Conservation (phyloP, 2,113 vertebrate species). For the Thryonomys swinderianus region DNA sequence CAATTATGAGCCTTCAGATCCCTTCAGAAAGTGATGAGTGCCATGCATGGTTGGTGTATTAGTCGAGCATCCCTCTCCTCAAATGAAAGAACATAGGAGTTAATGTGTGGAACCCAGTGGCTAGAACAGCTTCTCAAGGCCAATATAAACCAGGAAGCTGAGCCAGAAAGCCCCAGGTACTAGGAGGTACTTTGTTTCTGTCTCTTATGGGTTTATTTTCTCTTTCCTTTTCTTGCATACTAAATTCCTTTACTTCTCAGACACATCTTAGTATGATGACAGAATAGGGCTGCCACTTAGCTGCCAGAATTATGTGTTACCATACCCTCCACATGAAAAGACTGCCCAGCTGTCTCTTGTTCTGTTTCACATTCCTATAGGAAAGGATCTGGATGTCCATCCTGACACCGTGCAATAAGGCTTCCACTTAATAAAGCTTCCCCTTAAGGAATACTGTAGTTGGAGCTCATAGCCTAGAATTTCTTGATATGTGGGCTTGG, state of each 20-base stretch:
- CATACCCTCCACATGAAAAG: background rate
- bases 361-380: background rate
- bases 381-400: background rate
- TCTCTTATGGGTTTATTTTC: background rate
- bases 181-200: background rate
- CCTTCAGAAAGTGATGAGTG: background rate
- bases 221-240: background rate
- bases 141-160: background rate
- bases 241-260: slow-evolving; percentile 19
- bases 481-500: background rate
- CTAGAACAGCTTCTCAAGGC: background rate
- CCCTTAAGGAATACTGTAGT: background rate
- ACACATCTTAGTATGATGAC: background rate
- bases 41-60: background rate
- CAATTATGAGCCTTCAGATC: background rate
- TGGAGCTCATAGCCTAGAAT: background rate
- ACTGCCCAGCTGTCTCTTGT: background rate
- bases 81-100: background rate
- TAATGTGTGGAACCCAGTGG: background rate
- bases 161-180: background rate
- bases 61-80: background rate
- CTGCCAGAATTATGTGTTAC: background rate
- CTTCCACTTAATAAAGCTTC: background rate
- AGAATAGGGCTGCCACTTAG: background rate
- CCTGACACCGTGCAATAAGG: background rate